Evolutionary conservation across 2,113 vertebrate species (phyloP).

Genomic region (Nicator chloris): DNA sequence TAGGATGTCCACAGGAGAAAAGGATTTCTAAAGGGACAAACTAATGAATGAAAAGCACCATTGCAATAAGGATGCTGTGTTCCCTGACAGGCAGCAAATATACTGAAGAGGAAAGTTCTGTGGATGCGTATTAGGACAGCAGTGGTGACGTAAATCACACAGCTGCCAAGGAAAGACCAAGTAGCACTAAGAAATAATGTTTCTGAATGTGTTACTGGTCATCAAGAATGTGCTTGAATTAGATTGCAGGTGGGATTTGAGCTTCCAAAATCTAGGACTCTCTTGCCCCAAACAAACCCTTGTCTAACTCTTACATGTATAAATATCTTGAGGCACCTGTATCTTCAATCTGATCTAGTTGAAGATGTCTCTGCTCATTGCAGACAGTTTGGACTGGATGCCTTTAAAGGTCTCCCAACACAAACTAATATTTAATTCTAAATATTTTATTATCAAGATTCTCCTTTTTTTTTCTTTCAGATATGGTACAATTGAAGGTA

Average conservation of each 20-base stretch:
- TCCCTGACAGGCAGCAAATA: neutral
- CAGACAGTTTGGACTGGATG: neutral
- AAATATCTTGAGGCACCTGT: neutral
- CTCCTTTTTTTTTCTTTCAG: neutral
- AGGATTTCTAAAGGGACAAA: neutral
- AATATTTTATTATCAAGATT: neutral
- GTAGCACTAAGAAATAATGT: neutral
- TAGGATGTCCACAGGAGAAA: neutral
- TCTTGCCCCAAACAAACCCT: neutral
- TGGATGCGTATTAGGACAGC: neutral
- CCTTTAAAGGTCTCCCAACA: neutral
- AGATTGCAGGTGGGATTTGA: neutral
- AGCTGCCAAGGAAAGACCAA: neutral
- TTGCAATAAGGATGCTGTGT: neutral
- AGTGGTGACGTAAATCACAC: neutral
- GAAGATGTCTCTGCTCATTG: neutral
- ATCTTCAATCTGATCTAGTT: neutral
- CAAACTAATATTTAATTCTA: neutral
- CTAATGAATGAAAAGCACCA: neutral
- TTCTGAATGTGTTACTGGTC: neutral
- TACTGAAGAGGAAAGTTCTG: neutral
- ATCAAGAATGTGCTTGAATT: neutral
- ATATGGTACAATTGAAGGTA: neutral
- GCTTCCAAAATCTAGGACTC: neutral
- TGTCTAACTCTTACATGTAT: neutral